phyloP scores from a whole-genome alignment of 2,113 vertebrate genomes.

The Hippolais icterina region DNA sequence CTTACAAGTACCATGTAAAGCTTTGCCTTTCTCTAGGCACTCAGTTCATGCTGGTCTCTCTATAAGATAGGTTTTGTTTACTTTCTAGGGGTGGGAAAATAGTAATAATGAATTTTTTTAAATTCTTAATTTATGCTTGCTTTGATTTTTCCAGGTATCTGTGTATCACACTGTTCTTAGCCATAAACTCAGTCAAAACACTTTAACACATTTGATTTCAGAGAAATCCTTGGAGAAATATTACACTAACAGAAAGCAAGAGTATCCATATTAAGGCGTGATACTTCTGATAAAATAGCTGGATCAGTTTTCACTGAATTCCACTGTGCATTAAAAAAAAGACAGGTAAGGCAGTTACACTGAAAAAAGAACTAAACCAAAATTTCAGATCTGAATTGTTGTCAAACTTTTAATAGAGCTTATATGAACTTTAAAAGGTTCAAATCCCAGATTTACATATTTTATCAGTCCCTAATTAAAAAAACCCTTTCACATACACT shows the following conservation, averaged over 20 bases:
- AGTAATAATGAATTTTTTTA: not conserved
- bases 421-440: not conserved
- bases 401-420: not conserved
- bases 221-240: not conserved
- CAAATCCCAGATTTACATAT: not conserved
- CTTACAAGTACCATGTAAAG: not conserved
- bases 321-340: not conserved
- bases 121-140: not conserved
- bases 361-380: not conserved
- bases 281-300: not conserved
- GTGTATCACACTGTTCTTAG: not conserved
- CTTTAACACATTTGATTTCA: not conserved
- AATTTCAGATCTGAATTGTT: not conserved
- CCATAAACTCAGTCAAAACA: not conserved
- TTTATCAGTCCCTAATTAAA: not conserved
- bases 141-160: not conserved
- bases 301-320: not conserved
- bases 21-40: not conserved
- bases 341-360: not conserved
- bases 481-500: not conserved
- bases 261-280: not conserved
- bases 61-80: not conserved
- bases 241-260: not conserved
- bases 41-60: not conserved
- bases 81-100: not conserved